phyloP scores from a whole-genome alignment of 23 tunicate genomes.

The Ascidia mentula region DNA sequence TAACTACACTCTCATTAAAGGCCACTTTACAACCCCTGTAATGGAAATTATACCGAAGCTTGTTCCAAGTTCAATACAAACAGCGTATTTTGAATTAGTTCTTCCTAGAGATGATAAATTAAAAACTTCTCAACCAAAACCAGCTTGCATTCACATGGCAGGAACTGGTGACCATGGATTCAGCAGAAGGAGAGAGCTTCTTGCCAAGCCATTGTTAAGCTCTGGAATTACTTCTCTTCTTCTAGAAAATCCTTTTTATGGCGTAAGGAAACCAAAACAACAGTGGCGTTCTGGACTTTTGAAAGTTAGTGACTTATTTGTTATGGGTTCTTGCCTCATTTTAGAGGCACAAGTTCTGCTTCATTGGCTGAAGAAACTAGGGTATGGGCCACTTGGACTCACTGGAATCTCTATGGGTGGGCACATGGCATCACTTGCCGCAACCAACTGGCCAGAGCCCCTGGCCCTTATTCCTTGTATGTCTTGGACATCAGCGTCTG shows the following conservation, averaged over 20 bases:
- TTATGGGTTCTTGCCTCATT: slow-evolving; percentile 82
- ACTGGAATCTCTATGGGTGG: slow-evolving; percentile 99
- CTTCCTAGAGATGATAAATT: slow-evolving; percentile 28
- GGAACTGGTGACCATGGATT: slow-evolving; percentile 98
- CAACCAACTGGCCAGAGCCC: slow-evolving; percentile 86
- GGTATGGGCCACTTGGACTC: slow-evolving; percentile 84
- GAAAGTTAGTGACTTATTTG: slow-evolving; percentile 80
- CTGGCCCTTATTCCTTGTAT: slow-evolving; percentile 82
- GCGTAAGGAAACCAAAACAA: slow-evolving; percentile 74
- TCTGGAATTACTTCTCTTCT: slow-evolving; percentile 64
- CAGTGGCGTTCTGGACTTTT: slow-evolving; percentile 74
- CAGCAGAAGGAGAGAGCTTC: slow-evolving; percentile 70
- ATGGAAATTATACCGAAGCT: slow-evolving; percentile 48
- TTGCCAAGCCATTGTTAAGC: slow-evolving; percentile 86
- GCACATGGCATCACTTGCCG: slow-evolving; percentile 94
- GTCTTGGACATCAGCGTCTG: slow-evolving; percentile 96
- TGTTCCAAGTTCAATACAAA: slow-evolving; percentile 50
- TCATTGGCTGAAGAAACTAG: slow-evolving; percentile 76
- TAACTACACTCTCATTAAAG: slow-evolving; percentile 42
- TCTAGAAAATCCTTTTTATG: slow-evolving; percentile 94
- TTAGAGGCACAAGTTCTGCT: slow-evolving; percentile 74
- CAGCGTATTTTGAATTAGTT: slow-evolving; percentile 78
- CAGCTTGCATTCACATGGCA: slow-evolving; percentile 97
- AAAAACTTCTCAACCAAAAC: background rate
- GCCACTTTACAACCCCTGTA: slow-evolving; percentile 67